phyloP scores from a whole-genome alignment of 2,113 vertebrate genomes.

The Sorex araneus region DNA sequence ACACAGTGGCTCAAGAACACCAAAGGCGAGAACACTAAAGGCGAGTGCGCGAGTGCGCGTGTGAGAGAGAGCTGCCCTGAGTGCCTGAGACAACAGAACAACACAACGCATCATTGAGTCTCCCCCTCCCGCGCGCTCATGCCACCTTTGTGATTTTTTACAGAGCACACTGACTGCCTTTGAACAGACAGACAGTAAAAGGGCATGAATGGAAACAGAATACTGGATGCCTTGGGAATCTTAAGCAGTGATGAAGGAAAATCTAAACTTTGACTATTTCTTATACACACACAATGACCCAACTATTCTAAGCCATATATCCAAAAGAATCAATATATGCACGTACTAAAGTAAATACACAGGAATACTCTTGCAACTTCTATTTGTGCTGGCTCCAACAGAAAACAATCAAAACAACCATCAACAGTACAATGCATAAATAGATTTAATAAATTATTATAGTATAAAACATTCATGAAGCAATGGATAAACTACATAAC shows the following conservation, averaged over 20 bases:
- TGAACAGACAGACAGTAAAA: not conserved
- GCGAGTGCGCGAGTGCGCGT: no score
- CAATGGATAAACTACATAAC: not conserved
- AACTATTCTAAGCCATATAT: not conserved
- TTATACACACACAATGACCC: not conserved
- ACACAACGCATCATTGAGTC: no score
- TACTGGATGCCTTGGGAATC: not conserved
- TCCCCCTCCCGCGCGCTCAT: no score
- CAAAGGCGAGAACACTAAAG: no score
- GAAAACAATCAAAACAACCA: constrained; percentile 30
- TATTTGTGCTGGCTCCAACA: not conserved
- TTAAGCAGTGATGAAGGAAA: not conserved
- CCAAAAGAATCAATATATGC: not conserved
- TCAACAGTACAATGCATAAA: not conserved
- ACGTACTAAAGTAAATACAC: not conserved
- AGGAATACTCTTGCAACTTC: not conserved
- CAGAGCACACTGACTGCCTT: not conserved
- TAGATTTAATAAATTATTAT: not conserved
- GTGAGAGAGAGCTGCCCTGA: no score
- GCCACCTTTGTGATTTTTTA: no score
- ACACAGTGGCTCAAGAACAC: no score
- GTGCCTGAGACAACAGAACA: no score
- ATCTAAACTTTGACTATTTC: not conserved
- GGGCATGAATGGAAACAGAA: not conserved
- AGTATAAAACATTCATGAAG: not conserved